Evolutionary conservation across 30 jellyfish, hydroid and myxozoan species (phyloP).

Genomic region (Aurelia coerulea): DNA sequence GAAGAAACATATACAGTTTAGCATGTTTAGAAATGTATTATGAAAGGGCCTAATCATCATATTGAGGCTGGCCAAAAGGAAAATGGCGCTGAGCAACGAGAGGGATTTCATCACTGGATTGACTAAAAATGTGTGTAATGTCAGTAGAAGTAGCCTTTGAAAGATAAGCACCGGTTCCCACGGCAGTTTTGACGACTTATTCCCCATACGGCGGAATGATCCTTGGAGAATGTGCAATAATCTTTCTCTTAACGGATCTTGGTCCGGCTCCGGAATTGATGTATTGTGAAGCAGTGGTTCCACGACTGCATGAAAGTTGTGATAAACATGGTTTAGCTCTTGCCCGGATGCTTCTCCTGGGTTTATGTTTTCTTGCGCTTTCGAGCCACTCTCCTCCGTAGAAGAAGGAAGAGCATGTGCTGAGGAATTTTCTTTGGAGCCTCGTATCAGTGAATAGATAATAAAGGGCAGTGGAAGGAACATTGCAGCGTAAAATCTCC

Average conservation of each 20-base stretch:
- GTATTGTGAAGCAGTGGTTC: background rate
- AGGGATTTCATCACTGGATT: background rate
- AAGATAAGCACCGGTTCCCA: slow-evolving; percentile 23
- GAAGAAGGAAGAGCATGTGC: too few relatives aligned
- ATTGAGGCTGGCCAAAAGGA: background rate
- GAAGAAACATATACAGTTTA: background rate
- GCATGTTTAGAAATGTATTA: background rate
- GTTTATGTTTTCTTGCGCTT: too few relatives aligned
- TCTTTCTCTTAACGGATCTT: background rate
- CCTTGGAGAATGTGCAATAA: background rate
- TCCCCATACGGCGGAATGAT: background rate
- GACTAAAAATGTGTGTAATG: slow-evolving; percentile 1
- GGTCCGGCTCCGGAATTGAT: slow-evolving; percentile 1
- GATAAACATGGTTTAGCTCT: too few relatives aligned
- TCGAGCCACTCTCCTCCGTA: too few relatives aligned
- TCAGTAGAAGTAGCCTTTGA: slow-evolving; percentile 12
- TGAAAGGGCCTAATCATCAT: background rate
- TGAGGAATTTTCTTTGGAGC: background rate
- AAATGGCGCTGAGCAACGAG: background rate
- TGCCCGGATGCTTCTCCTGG: too few relatives aligned
- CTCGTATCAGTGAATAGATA: background rate
- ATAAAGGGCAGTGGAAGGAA: background rate
- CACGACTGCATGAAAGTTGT: background rate
- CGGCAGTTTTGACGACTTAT: background rate
- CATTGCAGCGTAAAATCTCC: background rate